Conservation (phyloP, 2,797 vertebrate genomes). For the Australoheros facetus region DNA sequence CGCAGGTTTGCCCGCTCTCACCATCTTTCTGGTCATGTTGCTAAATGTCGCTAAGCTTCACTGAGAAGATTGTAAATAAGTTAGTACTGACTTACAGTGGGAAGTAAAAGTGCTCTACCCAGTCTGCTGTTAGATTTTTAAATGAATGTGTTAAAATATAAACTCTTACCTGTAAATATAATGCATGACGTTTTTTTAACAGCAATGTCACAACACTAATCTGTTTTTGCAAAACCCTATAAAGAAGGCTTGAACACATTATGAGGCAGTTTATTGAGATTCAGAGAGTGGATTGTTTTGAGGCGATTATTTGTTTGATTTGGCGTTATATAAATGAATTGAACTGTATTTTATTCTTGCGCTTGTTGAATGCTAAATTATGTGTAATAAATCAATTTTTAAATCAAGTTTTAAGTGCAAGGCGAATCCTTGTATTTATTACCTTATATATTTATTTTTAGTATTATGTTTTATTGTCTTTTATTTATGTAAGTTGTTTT, state of each 20-base stretch:
- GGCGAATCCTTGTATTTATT: background rate
- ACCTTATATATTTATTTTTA: conserved; percentile 1
- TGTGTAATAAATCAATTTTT: conserved; percentile 21
- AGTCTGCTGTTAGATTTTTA: conserved; percentile 15
- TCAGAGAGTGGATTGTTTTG: background rate
- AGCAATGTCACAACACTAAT: background rate
- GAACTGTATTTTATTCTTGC: background rate
- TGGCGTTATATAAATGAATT: no score
- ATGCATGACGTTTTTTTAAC: background rate
- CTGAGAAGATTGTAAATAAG: conserved; percentile 16
- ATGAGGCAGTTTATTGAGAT: background rate
- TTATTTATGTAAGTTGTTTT: background rate
- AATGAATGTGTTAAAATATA: conserved; percentile 26
- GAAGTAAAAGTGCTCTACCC: background rate
- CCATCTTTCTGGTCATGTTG: conserved; percentile 81
- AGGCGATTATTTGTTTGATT: no score
- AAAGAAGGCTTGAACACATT: background rate
- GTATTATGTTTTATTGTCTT: background rate
- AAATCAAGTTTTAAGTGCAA: background rate
- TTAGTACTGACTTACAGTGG: background rate
- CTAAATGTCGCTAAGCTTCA: conserved; percentile 72
- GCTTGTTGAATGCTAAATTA: conserved; percentile 26
- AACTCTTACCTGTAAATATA: conserved; percentile 18
- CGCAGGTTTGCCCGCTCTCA: conserved; percentile 81
- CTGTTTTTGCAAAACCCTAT: conserved; percentile 39